phyloP scores from a whole-genome alignment of 2,888 invertebrate species.

The Melieria crassipennis region DNA sequence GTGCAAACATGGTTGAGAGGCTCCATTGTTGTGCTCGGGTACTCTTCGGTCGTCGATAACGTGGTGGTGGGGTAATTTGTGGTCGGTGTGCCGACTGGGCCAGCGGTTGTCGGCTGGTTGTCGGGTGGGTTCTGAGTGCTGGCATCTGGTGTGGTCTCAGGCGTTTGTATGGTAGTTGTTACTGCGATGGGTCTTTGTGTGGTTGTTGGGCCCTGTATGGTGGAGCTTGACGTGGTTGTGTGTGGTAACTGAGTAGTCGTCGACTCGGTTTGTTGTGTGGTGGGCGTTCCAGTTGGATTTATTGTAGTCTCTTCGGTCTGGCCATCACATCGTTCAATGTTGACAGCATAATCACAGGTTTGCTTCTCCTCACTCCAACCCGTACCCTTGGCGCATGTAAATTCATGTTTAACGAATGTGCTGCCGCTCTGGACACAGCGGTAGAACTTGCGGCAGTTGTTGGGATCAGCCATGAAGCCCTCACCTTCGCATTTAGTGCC shows the following conservation, averaged over 20 bases:
- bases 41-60: slow-evolving; percentile 36
- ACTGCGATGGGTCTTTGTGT: slow-evolving; percentile 35
- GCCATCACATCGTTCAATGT: slow-evolving; percentile 55
- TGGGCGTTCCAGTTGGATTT: slow-evolving; percentile 38
- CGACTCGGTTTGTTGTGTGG: slow-evolving; percentile 48
- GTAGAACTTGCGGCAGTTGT: slow-evolving; percentile 71
- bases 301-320: slow-evolving; percentile 43
- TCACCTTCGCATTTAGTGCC: slow-evolving; percentile 68
- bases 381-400: slow-evolving; percentile 74
- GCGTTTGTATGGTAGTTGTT: slow-evolving; percentile 29
- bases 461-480: slow-evolving; percentile 73
- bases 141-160: slow-evolving; percentile 25
- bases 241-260: slow-evolving; percentile 38
- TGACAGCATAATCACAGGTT: slow-evolving; percentile 70
- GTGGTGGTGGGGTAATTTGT: slow-evolving; percentile 38
- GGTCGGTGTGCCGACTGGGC: slow-evolving; percentile 32
- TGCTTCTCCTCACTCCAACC: slow-evolving; percentile 73
- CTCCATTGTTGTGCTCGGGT: slow-evolving; percentile 44
- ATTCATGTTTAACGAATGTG: slow-evolving; percentile 65
- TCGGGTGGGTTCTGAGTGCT: slow-evolving; percentile 16
- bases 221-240: slow-evolving; percentile 42
- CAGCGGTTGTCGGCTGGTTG: slow-evolving; percentile 38
- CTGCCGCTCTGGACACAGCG: slow-evolving; percentile 69
- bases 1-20: slow-evolving; percentile 58
- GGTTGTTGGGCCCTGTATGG: slow-evolving; percentile 29